Base-by-base conservation (phyloP, 2,113 vertebrate genomes). In the Colossoma macropomum region DNA sequence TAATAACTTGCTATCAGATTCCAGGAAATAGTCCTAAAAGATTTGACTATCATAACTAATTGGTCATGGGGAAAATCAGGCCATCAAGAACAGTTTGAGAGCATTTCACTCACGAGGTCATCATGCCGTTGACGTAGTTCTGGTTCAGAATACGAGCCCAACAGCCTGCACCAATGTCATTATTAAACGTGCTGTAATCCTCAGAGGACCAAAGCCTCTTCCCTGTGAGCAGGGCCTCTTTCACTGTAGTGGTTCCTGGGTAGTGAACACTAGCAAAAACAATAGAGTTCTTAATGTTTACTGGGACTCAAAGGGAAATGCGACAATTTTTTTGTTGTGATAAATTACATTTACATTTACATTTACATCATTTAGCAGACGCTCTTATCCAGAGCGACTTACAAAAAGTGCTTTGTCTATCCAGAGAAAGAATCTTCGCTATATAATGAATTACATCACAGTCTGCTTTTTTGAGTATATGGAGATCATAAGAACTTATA, bases 141-240 rank as follows among this genome's bases (percentile, higher is more conserved):
- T 98, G 97, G 91, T 99, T 99, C 83, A 99, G 92, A 89, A 99
- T 96, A 7, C 98, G 97, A 59, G 95, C 97, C 98, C 96, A 99
- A 90, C 98, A 99, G 80, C 97, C 97, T 72, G 96, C 97, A 0
- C 98, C 98, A 17, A 92, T 79, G 30, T 96, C 95, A 60, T 94
- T 45, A 27, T 98, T 98, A 71, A 95, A 94, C 21, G 97, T 98
- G 90, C 98, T 99, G 89, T 96, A 98, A 89, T 99, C 98, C 91
- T 99, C 98, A 0, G 98, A 98, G 0, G 98, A 92, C 98, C 98
- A 99, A 50, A 99, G 95, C 76, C 93, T 95, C 92, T 98, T 99
- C 81, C 88, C 76, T 0, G 96, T 96, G 82, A 94, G 52, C 63
- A 94, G 52, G 0, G 98, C 98, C 9, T 93, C 89, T 6, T 0